Evolutionary conservation across 2,113 vertebrate species (phyloP).

Genomic region (Paedocypris sp.): DNA sequence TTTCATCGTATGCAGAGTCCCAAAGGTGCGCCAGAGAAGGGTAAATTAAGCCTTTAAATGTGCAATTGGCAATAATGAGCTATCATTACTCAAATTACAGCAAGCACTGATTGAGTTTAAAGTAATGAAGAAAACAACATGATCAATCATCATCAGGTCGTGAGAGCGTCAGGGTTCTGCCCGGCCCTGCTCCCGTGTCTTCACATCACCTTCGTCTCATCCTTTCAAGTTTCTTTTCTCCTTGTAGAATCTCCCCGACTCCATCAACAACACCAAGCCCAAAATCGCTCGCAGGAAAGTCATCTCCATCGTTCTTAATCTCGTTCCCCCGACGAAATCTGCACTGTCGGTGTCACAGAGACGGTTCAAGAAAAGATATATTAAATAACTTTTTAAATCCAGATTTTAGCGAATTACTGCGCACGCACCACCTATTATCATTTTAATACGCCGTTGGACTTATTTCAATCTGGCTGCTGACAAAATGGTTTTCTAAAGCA

Average conservation of each 20-base stretch:
- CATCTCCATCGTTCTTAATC: too few relatives aligned
- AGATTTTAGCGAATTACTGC: constrained; percentile 36
- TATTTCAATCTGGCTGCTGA: constrained; percentile 54
- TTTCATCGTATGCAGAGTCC: constrained; percentile 44
- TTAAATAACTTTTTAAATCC: constrained; percentile 51
- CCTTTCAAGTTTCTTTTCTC: too few relatives aligned
- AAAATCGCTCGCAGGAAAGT: too few relatives aligned
- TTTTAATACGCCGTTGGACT: constrained; percentile 51
- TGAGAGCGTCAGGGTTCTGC: constrained; percentile 71
- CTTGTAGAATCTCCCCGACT: too few relatives aligned
- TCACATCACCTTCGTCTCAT: too few relatives aligned
- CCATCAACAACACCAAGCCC: too few relatives aligned
- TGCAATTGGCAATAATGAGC: constrained; percentile 95
- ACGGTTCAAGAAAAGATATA: constrained; percentile 36
- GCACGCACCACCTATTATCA: constrained; percentile 49
- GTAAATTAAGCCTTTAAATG: constrained; percentile 88
- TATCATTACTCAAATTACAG: constrained; percentile 99
- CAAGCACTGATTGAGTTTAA: constrained; percentile 96
- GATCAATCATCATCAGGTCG: constrained; percentile 97
- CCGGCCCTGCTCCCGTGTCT: constrained; percentile 50
- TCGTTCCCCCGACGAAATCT: too few relatives aligned
- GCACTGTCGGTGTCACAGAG: too few relatives aligned
- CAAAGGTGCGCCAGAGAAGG: constrained; percentile 60
- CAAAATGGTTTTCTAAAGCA: constrained; percentile 53
- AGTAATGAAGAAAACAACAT: constrained; percentile 98